Conservation (phyloP, 2,888 invertebrate genomes). For the Acanthococcus lagerstroemiae region DNA sequence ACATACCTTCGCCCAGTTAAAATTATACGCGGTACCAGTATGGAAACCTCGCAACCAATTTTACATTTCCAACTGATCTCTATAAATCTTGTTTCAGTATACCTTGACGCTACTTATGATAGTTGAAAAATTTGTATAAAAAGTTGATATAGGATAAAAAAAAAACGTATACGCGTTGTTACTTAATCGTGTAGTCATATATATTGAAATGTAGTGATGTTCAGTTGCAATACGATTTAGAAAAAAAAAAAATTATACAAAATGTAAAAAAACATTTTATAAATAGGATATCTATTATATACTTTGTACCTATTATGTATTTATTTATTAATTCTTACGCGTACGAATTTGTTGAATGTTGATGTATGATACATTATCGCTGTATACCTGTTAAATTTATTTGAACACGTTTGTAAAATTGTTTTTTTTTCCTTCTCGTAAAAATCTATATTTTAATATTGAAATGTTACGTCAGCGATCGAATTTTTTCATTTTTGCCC, state of each 20-base stretch:
- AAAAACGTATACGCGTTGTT: conserved; percentile 14
- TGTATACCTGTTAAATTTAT: too few species aligned
- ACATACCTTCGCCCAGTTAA: background rate
- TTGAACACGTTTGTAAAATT: too few species aligned
- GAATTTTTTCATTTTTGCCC: too few species aligned
- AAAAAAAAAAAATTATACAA: background rate
- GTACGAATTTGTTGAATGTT: too few species aligned
- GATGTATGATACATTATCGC: too few species aligned
- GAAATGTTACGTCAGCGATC: too few species aligned
- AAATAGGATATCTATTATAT: too few species aligned
- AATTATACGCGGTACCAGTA: background rate
- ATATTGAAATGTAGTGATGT: conserved; percentile 25
- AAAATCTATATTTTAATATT: too few species aligned
- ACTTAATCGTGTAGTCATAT: conserved; percentile 28
- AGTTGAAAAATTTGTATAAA: too few species aligned
- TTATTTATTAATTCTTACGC: too few species aligned
- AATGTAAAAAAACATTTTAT: background rate
- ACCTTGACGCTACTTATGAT: conserved; percentile 28
- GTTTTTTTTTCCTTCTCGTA: too few species aligned
- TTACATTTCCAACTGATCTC: conserved; percentile 32
- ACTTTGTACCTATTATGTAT: too few species aligned
- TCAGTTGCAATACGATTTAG: conserved; percentile 21
- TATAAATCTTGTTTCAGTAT: conserved; percentile 28
- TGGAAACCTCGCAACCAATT: conserved; percentile 31
- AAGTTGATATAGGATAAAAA: background rate